Percentiles rank a stretch among this genome's conserved stretches.
These are phyloP conservation scores for Thryonomys swinderianus DNA, from an alignment of 2,113 vertebrate species.

Conservation along the genomic window DNA sequence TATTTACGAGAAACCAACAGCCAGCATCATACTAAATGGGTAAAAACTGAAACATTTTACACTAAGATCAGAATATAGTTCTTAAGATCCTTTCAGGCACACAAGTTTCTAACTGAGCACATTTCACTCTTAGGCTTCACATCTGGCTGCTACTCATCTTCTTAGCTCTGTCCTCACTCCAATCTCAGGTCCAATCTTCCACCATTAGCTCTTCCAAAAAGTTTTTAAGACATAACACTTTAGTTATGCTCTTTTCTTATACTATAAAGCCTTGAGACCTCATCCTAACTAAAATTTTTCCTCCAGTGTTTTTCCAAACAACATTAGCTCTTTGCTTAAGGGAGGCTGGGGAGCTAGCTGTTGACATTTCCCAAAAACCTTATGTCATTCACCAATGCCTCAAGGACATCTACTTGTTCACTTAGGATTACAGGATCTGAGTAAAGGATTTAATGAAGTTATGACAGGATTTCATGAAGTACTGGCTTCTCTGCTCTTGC, in stretches of 20 bases:
- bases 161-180: neutral
- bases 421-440: neutral
- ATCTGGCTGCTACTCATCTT: neutral
- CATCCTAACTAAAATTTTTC: neutral
- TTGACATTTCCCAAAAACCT: neutral
- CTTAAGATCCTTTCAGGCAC: neutral
- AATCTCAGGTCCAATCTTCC: neutral
- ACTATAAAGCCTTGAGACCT: neutral
- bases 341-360: neutral
- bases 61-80: too few species aligned
- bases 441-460: neutral
- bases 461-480: neutral
- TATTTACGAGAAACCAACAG: too few species aligned
- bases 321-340: neutral
- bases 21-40: too few species aligned
- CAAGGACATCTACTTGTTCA: neutral
- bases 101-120: neutral
- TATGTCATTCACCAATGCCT: neutral
- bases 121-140: neutral
- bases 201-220: neutral
- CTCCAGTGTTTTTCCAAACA: slow-evolving; percentile 15
- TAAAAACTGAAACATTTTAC: too few species aligned
- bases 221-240: neutral
- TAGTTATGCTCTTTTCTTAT: neutral
- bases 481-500: neutral